These are phyloP conservation scores for Orchestes rusci DNA, from an alignment of 2,888 invertebrate genomes.

Conservation along the genomic window DNA sequence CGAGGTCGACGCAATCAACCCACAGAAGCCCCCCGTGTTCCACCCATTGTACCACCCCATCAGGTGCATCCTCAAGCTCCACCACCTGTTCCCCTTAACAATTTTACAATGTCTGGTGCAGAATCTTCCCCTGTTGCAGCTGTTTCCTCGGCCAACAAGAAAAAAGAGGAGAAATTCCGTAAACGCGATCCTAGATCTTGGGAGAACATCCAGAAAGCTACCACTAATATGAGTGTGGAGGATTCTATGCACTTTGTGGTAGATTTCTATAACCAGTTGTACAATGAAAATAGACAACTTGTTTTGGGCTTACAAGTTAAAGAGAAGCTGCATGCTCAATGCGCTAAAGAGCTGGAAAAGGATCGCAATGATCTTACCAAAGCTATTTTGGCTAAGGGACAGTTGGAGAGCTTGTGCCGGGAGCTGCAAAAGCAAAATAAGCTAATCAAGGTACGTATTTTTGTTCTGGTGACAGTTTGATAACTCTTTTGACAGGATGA, in stretches of 20 bases:
- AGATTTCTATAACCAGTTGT: conserved; percentile 68
- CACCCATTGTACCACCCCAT: too few species aligned
- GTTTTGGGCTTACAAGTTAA: conserved; percentile 39
- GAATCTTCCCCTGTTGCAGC: conserved; percentile 1
- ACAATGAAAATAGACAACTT: conserved; percentile 60
- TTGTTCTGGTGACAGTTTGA: background rate
- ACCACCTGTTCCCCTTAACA: background rate
- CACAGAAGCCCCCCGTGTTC: too few species aligned
- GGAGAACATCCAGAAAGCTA: conserved; percentile 59
- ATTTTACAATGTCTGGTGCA: background rate
- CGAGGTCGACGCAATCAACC: too few species aligned
- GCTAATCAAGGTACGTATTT: conserved; percentile 64
- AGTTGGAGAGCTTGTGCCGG: conserved; percentile 83
- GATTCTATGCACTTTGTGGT: conserved; percentile 64
- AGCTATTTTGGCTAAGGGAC: conserved; percentile 70
- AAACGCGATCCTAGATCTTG: conserved; percentile 50
- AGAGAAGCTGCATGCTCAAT: conserved; percentile 45
- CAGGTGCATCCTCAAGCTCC: too few species aligned
- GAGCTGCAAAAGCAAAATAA: conserved; percentile 92
- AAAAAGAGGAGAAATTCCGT: conserved; percentile 25
- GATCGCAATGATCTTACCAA: conserved; percentile 77
- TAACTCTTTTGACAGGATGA: too few species aligned
- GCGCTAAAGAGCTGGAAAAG: conserved; percentile 73
- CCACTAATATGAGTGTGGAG: conserved; percentile 52
- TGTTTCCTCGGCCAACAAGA: conserved; percentile 11